Percentiles rank a stretch among this genome's conserved stretches.
Evolutionary conservation across 2,888 invertebrate genomes (phyloP).

Genomic region (Elysia crispata): DNA sequence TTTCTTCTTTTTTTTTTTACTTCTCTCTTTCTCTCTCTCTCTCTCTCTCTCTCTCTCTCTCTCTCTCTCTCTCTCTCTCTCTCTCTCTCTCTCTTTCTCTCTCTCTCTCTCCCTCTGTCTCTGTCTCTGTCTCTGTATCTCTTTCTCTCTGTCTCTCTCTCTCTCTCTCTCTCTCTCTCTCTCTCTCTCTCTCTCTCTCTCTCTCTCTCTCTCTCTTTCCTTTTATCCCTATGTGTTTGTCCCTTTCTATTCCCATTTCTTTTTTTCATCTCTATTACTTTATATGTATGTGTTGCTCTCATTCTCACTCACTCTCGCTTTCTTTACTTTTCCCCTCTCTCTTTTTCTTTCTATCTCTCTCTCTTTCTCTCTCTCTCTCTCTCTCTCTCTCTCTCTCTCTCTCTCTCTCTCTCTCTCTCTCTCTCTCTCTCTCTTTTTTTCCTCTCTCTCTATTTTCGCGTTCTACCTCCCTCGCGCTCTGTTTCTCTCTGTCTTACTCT

Average conservation of each 20-base stretch:
- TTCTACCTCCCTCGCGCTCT: no score
- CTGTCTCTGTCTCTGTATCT: no score
- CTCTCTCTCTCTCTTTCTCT: constrained; percentile 7
- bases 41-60: neutral
- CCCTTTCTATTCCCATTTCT: neutral
- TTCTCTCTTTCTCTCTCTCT: neutral
- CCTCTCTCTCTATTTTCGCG: no score
- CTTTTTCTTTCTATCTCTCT: no score
- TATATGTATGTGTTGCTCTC: constrained; percentile 4
- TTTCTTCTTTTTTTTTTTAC: no score
- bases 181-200: constrained; percentile 12
- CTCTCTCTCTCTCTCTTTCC: constrained; percentile 14
- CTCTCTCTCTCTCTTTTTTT: no score
- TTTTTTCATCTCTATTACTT: constrained; percentile 19
- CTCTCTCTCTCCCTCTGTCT: neutral
- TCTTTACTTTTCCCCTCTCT: constrained; percentile 14
- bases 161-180: neutral
- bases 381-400: constrained; percentile 22
- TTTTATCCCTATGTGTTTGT: neutral
- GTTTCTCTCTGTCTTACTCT: no score
- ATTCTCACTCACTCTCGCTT: neutral
- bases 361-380: no score
- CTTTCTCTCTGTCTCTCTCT: no score
- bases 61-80: constrained; percentile 10
- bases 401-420: no score